Evolutionary conservation across 2,888 invertebrate species (phyloP).

Genomic region (Harmothoe impar): DNA sequence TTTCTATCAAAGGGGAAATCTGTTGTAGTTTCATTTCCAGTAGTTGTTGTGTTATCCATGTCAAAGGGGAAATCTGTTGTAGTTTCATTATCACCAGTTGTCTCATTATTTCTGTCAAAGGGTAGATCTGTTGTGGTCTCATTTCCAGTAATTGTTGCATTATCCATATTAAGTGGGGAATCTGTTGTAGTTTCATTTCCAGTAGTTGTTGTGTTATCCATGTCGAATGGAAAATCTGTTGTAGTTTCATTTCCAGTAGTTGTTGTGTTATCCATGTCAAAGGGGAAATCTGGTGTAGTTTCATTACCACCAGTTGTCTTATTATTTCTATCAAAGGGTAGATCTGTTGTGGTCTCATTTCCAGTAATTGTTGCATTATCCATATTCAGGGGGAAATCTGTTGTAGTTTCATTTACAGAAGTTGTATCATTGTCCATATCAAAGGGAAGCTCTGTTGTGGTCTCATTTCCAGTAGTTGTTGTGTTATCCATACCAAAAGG

Average conservation of each 20-base stretch:
- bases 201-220: too few relatives aligned
- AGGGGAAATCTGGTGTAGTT: background rate
- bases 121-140: too few relatives aligned
- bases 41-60: too few relatives aligned
- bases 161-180: too few relatives aligned
- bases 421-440: background rate
- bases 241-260: background rate
- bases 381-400: background rate
- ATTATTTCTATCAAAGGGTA: too few relatives aligned
- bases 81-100: too few relatives aligned
- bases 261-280: background rate
- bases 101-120: too few relatives aligned
- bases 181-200: too few relatives aligned
- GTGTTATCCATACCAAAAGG: background rate
- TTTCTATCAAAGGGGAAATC: background rate
- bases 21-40: background rate
- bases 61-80: background rate
- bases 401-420: background rate
- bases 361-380: background rate
- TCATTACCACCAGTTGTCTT: background rate
- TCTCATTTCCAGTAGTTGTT: conserved; percentile 9
- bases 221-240: too few relatives aligned
- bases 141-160: too few relatives aligned
- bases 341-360: too few relatives aligned
- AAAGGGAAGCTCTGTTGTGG: background rate